Base-by-base conservation (phyloP, 2,888 invertebrate genomes). In the Lithophane ornitopus region DNA sequence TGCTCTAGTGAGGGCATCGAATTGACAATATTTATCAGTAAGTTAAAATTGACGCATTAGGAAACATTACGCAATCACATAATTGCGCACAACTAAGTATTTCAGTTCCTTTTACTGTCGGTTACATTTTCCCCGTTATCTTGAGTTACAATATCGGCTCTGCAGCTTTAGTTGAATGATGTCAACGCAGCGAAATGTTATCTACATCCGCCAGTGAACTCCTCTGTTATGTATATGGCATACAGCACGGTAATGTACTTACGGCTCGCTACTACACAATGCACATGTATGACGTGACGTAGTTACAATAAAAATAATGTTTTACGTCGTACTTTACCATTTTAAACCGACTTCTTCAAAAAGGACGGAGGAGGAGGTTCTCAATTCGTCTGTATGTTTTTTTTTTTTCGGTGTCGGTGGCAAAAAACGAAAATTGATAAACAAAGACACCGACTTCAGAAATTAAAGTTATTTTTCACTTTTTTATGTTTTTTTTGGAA, bases 121-220 rank as follows among this genome's bases (percentile, higher is more conserved):
- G 68, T 76, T 76, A 73, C 61, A 76, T 82, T 86, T 80, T 78
- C 68, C 39, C 61, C 74, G 76, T 83, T 87, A 88, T 86, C 87
- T 86, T 79, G 74, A 75, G 76, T 81, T 82, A 79, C 74, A 80
- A 86, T 87, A 86, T 85, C 78, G 78, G 74, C 70, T 74, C 81
- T 85, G 87, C 83, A 88, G 86, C 77, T 84, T 90, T 84, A 77
- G 70, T 78, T 34, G 90, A 89, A 90, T 94, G 92, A 93, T 93
- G 94, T 94, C 93, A 94, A 94, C 91, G 89, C 88, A 87, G 91
- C 91, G 92, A 94, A 94, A 94, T 93, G 91, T 93, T 94, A 95
- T 94, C 94, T 93, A 91, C 93, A 94, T 95, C 95, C 95, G 95
- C 89, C 85, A 91, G 91, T 90, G 91, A 88, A 91, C 90, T 91